phyloP scores from a whole-genome alignment of 2,888 invertebrate species.

The Sinodicranocentrus sp. region DNA sequence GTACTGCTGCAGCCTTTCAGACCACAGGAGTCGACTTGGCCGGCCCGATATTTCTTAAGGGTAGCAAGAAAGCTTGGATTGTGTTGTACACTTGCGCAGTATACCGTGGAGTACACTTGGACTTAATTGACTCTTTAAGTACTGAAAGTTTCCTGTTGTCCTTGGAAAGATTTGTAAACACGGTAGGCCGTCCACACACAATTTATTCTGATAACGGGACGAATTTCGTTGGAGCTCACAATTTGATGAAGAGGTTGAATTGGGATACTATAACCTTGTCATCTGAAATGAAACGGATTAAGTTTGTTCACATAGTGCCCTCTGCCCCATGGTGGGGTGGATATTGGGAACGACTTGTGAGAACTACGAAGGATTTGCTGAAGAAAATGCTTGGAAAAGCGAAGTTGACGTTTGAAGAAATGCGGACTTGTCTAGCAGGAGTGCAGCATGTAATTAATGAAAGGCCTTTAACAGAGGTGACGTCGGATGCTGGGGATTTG shows the following conservation, averaged over 20 bases:
- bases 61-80: constrained; percentile 77
- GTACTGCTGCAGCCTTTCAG: neutral
- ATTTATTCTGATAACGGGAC: constrained; percentile 31
- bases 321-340: constrained; percentile 19
- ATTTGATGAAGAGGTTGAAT: constrained; percentile 63
- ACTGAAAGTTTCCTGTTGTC: constrained; percentile 77
- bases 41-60: constrained; percentile 77
- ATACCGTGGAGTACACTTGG: constrained; percentile 78
- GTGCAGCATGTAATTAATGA: constrained; percentile 5
- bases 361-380: constrained; percentile 14
- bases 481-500: constrained; percentile 24
- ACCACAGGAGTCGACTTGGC: constrained; percentile 77
- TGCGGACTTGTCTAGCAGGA: neutral
- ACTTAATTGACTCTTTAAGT: constrained; percentile 77
- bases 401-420: neutral
- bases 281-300: neutral
- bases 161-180: constrained; percentile 77
- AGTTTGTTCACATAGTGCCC: neutral
- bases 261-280: too few relatives aligned
- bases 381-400: constrained; percentile 20
- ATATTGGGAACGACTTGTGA: constrained; percentile 12
- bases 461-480: constrained; percentile 1
- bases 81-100: constrained; percentile 78
- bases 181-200: constrained; percentile 77
- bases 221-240: constrained; percentile 8